A percentile compares a stretch with the other conserved stretches of the same genome.
phyloP scores from a whole-genome alignment of 2,113 vertebrate genomes.

The Seriola aureovittata region DNA sequence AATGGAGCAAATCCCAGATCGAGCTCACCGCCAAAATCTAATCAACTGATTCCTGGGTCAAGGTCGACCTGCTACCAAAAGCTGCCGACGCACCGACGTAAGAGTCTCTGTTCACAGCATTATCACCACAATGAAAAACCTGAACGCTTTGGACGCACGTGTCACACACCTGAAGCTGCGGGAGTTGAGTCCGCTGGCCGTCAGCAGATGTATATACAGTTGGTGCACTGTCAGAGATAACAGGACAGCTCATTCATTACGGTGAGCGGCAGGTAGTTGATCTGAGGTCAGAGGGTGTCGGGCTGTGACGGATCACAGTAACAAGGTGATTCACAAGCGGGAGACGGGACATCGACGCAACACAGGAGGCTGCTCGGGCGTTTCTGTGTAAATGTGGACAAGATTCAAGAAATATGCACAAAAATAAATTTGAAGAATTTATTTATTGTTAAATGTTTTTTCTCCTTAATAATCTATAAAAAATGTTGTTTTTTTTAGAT shows the following conservation, averaged over 20 bases:
- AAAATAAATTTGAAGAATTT: background rate
- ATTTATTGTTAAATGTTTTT: background rate
- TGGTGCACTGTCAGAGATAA: background rate
- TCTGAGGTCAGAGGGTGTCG: constrained; percentile 40
- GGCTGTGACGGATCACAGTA: constrained; percentile 40
- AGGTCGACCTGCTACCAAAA: background rate
- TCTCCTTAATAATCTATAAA: background rate
- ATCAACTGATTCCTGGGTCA: background rate
- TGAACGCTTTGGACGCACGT: background rate
- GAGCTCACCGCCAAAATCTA: background rate
- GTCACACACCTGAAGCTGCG: background rate
- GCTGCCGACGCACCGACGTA: background rate
- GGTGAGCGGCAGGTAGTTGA: constrained; percentile 46
- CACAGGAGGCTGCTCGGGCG: background rate
- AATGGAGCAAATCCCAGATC: background rate
- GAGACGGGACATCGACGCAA: background rate
- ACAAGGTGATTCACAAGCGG: constrained; percentile 28
- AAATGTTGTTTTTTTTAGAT: background rate
- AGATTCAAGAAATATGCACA: too few species aligned
- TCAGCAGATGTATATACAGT: background rate
- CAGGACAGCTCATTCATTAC: constrained; percentile 32
- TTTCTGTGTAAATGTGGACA: too few species aligned
- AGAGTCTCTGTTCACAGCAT: background rate
- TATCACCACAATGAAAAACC: background rate
- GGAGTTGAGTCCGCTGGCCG: background rate